These are phyloP conservation scores for Fukomys damarensis DNA, from an alignment of 2,113 vertebrate species.

Conservation along the genomic window DNA sequence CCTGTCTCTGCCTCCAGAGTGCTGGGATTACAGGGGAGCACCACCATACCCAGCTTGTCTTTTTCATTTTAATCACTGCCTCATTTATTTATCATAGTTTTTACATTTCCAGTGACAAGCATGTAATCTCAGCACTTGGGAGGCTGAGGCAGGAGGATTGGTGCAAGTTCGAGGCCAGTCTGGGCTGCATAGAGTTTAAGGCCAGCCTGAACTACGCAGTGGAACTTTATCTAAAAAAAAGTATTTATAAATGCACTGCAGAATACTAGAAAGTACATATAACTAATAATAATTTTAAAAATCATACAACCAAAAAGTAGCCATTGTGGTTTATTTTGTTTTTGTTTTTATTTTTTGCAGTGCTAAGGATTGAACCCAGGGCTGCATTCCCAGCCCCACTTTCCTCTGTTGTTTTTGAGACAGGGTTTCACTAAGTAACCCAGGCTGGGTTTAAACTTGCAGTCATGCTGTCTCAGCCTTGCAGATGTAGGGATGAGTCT, in stretches of 20 bases:
- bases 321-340: background rate
- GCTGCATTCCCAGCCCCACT: background rate
- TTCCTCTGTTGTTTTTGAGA: background rate
- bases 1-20: no score
- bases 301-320: background rate
- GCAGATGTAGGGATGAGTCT: background rate
- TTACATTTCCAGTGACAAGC: background rate
- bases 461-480: background rate
- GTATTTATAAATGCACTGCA: background rate
- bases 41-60: no score
- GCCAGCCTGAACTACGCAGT: background rate
- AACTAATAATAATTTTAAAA: background rate
- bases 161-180: background rate
- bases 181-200: background rate
- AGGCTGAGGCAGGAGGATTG: background rate
- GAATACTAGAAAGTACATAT: constrained; percentile 43
- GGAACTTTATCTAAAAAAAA: background rate
- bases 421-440: background rate
- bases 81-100: background rate
- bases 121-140: background rate
- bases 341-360: background rate
- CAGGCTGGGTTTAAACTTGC: background rate
- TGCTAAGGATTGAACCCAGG: background rate
- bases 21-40: no score
- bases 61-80: background rate